Percentiles rank a stretch among this genome's conserved stretches.
Conservation (phyloP, 2,113 vertebrate species). For the Urocynchramus pylzowi region DNA sequence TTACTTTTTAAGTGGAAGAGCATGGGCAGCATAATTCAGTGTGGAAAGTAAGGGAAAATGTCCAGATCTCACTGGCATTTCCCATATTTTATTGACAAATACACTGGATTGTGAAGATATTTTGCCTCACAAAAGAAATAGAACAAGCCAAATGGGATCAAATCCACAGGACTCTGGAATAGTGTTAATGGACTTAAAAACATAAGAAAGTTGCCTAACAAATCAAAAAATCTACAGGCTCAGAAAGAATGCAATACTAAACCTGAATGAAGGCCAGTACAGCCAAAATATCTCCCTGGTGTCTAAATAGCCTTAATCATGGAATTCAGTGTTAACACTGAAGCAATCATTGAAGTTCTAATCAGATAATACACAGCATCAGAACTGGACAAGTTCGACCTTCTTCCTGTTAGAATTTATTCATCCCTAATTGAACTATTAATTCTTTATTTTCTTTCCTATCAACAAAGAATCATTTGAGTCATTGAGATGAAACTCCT, state of each 20-base stretch:
- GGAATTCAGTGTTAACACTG: neutral
- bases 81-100: neutral
- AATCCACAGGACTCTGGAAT: neutral
- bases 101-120: neutral
- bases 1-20: neutral
- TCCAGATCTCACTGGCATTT: neutral
- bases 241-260: neutral
- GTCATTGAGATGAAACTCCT: conserved; percentile 18
- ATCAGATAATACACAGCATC: neutral
- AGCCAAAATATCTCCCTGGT: neutral
- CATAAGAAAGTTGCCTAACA: neutral
- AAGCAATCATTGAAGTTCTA: neutral
- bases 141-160: neutral
- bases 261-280: neutral
- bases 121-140: neutral
- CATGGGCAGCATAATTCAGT: neutral
- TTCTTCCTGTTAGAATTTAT: neutral
- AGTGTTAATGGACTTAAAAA: neutral
- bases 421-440: conserved; percentile 16
- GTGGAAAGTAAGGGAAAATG: neutral
- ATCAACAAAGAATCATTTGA: conserved; percentile 3
- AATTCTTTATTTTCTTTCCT: neutral
- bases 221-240: neutral
- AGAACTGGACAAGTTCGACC: neutral
- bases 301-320: neutral